Percentiles rank a stretch among this genome's conserved stretches.
Evolutionary conservation across 2,113 vertebrate species (phyloP).

Genomic region (Silurus glanis): DNA sequence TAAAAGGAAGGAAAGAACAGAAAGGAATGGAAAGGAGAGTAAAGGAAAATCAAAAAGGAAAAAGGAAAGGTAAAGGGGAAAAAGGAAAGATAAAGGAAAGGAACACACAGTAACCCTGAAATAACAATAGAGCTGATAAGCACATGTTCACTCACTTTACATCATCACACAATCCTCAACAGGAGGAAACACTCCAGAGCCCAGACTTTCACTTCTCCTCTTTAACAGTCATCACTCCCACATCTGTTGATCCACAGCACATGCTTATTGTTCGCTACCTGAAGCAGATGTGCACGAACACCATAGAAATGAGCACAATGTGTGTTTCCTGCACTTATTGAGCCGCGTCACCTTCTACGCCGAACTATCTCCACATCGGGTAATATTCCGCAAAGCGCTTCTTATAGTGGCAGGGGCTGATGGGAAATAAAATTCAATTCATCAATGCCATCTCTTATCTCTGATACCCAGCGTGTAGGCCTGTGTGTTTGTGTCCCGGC

Average conservation of each 20-base stretch:
- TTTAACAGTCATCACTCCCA: neutral
- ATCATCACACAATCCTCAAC: neutral
- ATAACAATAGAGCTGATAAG: slow-evolving; percentile 13
- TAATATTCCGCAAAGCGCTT: slow-evolving; percentile 66
- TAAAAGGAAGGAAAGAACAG: neutral
- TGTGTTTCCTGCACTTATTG: slow-evolving; percentile 4
- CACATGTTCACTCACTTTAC: slow-evolving; percentile 9
- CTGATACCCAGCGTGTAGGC: slow-evolving; percentile 59
- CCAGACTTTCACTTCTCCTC: neutral
- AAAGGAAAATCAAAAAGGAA: neutral
- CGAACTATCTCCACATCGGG: slow-evolving; percentile 69
- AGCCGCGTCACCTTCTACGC: neutral
- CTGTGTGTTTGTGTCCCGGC: slow-evolving; percentile 30
- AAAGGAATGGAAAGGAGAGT: neutral
- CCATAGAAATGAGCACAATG: neutral
- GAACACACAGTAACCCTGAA: neutral
- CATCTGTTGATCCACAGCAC: slow-evolving; percentile 1
- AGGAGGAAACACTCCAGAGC: neutral
- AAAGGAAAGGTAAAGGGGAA: neutral
- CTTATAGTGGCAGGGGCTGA: slow-evolving; percentile 71
- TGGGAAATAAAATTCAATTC: slow-evolving; percentile 75
- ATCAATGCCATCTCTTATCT: slow-evolving; percentile 75
- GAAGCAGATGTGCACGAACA: neutral
- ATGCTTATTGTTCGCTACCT: neutral
- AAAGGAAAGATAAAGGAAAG: too few relatives aligned